These are phyloP conservation scores for Catharus ustulatus DNA, from an alignment of 2,797 vertebrate species.

Conservation along the genomic window DNA sequence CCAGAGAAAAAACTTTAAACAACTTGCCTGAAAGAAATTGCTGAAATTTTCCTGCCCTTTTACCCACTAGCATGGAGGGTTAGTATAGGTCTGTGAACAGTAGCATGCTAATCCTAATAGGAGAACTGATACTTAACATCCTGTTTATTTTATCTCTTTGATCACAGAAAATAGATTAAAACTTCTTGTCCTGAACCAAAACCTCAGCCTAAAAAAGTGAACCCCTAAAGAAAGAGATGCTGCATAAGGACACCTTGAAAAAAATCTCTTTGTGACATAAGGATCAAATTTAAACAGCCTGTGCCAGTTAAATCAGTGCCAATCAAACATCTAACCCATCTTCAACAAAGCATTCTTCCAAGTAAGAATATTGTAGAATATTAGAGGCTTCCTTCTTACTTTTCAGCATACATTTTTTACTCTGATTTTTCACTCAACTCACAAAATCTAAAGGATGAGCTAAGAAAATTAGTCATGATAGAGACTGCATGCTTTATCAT, in stretches of 20 bases:
- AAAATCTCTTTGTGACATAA: background rate
- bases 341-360: background rate
- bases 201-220: background rate
- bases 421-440: slow-evolving; percentile 50
- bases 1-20: background rate
- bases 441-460: slow-evolving; percentile 18
- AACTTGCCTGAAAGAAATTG: background rate
- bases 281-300: background rate
- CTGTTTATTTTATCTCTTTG: background rate
- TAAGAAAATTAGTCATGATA: slow-evolving; percentile 35
- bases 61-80: background rate
- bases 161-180: background rate
- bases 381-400: background rate
- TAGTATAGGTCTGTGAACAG: background rate
- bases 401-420: slow-evolving; percentile 30
- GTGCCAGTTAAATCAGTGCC: background rate
- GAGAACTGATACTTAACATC: background rate
- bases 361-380: background rate
- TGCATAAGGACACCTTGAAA: background rate
- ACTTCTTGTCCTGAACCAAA: background rate
- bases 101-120: background rate
- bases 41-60: background rate
- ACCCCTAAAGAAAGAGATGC: background rate
- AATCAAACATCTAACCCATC: background rate
- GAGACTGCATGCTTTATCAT: slow-evolving; percentile 26